phyloP scores from a whole-genome alignment of 1,140 invertebrate genomes.

The Drosophila triauraria region DNA sequence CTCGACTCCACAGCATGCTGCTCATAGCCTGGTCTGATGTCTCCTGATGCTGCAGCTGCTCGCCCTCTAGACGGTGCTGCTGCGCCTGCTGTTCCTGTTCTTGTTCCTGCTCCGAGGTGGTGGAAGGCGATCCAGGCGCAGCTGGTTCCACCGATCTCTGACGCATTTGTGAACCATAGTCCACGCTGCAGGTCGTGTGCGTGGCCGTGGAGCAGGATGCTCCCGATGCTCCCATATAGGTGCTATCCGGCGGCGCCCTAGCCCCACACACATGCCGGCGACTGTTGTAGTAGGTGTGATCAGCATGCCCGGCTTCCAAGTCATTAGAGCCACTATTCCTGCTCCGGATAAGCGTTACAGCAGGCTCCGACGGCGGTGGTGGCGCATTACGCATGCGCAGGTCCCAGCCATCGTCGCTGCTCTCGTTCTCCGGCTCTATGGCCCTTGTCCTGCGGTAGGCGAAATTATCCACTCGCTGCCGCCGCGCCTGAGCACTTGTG shows the following conservation, averaged over 20 bases:
- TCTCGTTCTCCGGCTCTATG: slow-evolving; percentile 54
- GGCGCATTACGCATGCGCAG: slow-evolving; percentile 56
- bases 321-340: slow-evolving; percentile 7
- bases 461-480: slow-evolving; percentile 36
- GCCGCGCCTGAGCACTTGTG: slow-evolving; percentile 66
- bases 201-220: slow-evolving; percentile 69
- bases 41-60: slow-evolving; percentile 12
- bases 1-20: slow-evolving; percentile 26
- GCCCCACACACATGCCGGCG: slow-evolving; percentile 10
- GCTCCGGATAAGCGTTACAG: slow-evolving; percentile 13
- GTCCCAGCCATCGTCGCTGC: slow-evolving; percentile 74
- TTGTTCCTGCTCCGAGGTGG: slow-evolving; percentile 7
- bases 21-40: slow-evolving; percentile 15
- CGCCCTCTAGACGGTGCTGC: neutral
- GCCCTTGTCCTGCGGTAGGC: slow-evolving; percentile 14
- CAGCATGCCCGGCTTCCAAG: slow-evolving; percentile 39
- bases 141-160: slow-evolving; percentile 4
- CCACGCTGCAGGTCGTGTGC: slow-evolving; percentile 64
- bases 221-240: slow-evolving; percentile 22
- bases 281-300: slow-evolving; percentile 70
- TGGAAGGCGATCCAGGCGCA: slow-evolving; percentile 12
- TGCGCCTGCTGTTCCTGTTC: neutral
- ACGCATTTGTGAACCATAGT: slow-evolving; percentile 50
- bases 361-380: neutral
- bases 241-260: slow-evolving; percentile 26